A percentile compares a stretch with the other conserved stretches of the same genome.
Evolutionary conservation across 2,113 vertebrate species (phyloP).

Genomic region (Channa maculata): DNA sequence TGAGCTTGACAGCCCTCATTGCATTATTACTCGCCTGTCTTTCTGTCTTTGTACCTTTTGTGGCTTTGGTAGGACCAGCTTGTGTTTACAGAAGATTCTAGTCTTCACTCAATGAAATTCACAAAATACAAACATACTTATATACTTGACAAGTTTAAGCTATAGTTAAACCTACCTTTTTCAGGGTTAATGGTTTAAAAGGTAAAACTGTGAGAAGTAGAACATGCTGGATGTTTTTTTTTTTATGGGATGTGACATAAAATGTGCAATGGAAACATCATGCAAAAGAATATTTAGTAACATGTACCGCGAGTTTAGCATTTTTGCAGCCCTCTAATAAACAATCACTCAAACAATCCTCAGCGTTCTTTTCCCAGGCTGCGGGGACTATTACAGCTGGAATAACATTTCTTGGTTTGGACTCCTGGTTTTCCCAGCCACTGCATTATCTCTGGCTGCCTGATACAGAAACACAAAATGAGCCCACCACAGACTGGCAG

Average conservation of each 20-base stretch:
- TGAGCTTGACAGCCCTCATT: constrained; percentile 51
- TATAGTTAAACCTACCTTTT: background rate
- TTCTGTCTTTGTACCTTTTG: constrained; percentile 34
- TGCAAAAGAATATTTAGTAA: constrained; percentile 16
- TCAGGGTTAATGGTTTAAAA: background rate
- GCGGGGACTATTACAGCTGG: constrained; percentile 80
- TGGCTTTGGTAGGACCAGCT: background rate
- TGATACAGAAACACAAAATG: constrained; percentile 48
- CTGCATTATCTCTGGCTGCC: constrained; percentile 53
- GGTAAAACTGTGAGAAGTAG: background rate
- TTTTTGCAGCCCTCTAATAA: constrained; percentile 63
- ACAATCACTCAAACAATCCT: constrained; percentile 60
- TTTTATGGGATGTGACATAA: background rate
- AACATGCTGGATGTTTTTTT: background rate
- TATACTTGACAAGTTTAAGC: background rate
- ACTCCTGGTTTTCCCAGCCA: constrained; percentile 75
- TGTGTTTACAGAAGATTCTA: constrained; percentile 30
- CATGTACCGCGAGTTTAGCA: constrained; percentile 55
- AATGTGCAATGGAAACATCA: constrained; percentile 25
- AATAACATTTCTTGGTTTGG: constrained; percentile 82
- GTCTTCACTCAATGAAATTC: background rate
- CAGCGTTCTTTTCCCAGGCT: constrained; percentile 80
- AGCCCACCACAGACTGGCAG: constrained; percentile 35
- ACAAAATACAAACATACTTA: background rate
- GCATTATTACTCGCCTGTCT: constrained; percentile 50